Evolutionary conservation across 92 coral and sea anemone species (phyloP), one percentile per base, ranked within the genome.

Genomic region (Anthopleura xanthogrammica): DNA sequence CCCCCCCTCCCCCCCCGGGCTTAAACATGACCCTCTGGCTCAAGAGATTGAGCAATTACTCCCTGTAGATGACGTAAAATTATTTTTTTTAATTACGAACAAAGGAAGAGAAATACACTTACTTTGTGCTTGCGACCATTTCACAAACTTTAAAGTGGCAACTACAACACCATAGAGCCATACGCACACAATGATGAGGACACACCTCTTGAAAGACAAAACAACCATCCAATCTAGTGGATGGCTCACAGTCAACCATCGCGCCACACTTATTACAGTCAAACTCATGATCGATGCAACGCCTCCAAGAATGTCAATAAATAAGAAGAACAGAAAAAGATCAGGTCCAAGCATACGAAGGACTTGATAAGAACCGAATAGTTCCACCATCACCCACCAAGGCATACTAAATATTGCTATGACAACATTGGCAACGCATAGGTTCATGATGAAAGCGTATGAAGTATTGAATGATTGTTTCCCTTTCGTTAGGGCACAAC

Each of bases 321-420:
- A 73, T 17, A 75, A 7, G 39, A 83, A 75, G 42, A 83, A 83
- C 36, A 48, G 54, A 52, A 83, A 72, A 7, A 40, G 16, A 48
- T 55, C 19, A 17, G 55, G 55, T 16, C 79, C 86, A 13, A 83
- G 46, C 74, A 73, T 83, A 5, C 1, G 6, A 17, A 23, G 52
- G 40, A 83, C 46, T 5, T 73, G 56, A 2, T 83, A 22, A 16
- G 55, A 12, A 22, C 57, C 50, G 68, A 68, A 73, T 17, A 83
- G 57, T 22, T 83, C 79, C 24, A 83, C 50, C 65, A 83, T 48
- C 6, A 83, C 54, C 86, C 86, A 83, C 86, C 86, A 83, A 20
- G 86, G 86, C 86, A 83, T 83, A 24, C 86, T 83, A 23, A 73
- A 83, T 10, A 83, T 12, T 2, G 79, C 86, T 20, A 83, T 60